Percentiles rank a stretch among this genome's conserved stretches.
Evolutionary conservation across 2,888 invertebrate species (phyloP).

Genomic region (Catotricha subobsoleta): DNA sequence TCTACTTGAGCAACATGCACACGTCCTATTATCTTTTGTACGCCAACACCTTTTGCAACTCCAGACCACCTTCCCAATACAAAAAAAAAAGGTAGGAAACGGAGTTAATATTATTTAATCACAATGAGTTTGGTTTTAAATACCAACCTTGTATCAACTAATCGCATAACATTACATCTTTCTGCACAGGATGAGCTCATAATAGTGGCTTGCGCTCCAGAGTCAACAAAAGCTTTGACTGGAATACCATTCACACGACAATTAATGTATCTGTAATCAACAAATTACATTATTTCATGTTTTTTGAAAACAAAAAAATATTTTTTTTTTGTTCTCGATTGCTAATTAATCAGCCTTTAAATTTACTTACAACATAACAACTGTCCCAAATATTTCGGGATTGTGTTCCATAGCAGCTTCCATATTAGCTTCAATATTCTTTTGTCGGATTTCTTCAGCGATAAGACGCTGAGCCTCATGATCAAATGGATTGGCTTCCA

Average conservation of each 20-base stretch:
- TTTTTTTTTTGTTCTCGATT: neutral
- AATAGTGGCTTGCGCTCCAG: constrained; percentile 93
- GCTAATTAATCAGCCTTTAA: constrained; percentile 4
- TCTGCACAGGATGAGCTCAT: constrained; percentile 95
- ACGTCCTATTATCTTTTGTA: constrained; percentile 86
- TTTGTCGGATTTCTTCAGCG: constrained; percentile 86
- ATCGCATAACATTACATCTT: constrained; percentile 77
- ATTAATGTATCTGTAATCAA: constrained; percentile 64
- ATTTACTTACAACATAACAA: constrained; percentile 65
- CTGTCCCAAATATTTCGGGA: constrained; percentile 95
- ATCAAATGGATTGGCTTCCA: constrained; percentile 90
- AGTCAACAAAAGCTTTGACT: constrained; percentile 97
- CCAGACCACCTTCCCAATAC: constrained; percentile 59
- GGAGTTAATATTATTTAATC: too few species aligned
- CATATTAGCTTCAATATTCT: constrained; percentile 97
- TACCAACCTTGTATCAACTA: constrained; percentile 57
- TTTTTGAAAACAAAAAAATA: constrained; percentile 5
- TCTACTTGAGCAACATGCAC: constrained; percentile 96
- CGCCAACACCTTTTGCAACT: constrained; percentile 93
- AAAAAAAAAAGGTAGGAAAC: too few species aligned
- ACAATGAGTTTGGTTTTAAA: neutral
- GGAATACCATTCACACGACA: constrained; percentile 92
- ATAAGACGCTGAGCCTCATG: constrained; percentile 87
- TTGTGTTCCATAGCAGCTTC: constrained; percentile 97
- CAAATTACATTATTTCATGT: constrained; percentile 2